These are phyloP conservation scores for Embiotoca jacksoni DNA, from an alignment of 2,113 vertebrate species.

Conservation along the genomic window DNA sequence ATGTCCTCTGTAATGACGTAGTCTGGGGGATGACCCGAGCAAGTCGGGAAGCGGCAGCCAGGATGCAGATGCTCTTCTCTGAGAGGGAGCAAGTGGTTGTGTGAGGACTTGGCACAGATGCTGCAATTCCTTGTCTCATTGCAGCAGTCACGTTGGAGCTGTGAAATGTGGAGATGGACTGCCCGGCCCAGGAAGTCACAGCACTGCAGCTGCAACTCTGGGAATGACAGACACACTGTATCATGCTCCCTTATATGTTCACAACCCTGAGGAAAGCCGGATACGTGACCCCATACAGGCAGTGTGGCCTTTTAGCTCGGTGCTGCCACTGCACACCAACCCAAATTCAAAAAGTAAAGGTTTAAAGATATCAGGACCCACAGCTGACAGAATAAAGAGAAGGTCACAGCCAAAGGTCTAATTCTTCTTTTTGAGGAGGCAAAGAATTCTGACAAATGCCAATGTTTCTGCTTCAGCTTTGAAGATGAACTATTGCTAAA, in stretches of 20 bases:
- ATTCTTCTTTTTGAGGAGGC: slow-evolving; percentile 20
- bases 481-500: neutral
- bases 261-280: slow-evolving; percentile 8
- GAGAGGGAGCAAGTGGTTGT: slow-evolving; percentile 67
- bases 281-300: slow-evolving; percentile 38
- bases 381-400: slow-evolving; percentile 33
- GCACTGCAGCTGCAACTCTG: slow-evolving; percentile 60
- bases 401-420: slow-evolving; percentile 26
- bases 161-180: slow-evolving; percentile 68
- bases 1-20: slow-evolving; percentile 78
- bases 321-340: slow-evolving; percentile 21
- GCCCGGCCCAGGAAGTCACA: slow-evolving; percentile 61
- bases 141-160: slow-evolving; percentile 69
- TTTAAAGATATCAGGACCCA: slow-evolving; percentile 32
- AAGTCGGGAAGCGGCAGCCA: slow-evolving; percentile 64
- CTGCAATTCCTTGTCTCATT: slow-evolving; percentile 65
- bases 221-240: slow-evolving; percentile 48
- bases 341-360: slow-evolving; percentile 39
- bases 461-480: slow-evolving; percentile 11
- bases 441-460: slow-evolving; percentile 19
- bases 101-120: slow-evolving; percentile 70
- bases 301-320: slow-evolving; percentile 20
- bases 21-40: slow-evolving; percentile 71
- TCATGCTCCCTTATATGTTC: slow-evolving; percentile 58
- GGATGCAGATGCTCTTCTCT: slow-evolving; percentile 72